A percentile compares a stretch with the other conserved stretches of the same genome.
phyloP scores from a whole-genome alignment of 2,888 invertebrate genomes.

The Luffia ferchaultella region DNA sequence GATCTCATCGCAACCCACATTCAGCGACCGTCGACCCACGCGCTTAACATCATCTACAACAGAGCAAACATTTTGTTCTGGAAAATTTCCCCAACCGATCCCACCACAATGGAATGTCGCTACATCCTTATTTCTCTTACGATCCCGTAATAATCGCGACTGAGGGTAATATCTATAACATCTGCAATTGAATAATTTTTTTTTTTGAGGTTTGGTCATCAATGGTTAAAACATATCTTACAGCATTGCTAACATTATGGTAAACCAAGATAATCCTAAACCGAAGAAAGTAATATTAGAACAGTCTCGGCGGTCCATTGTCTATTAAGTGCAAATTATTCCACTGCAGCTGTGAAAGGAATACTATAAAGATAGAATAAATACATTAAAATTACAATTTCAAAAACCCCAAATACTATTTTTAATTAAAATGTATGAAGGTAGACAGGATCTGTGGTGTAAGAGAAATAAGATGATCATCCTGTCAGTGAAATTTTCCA shows the following conservation, averaged over 20 bases:
- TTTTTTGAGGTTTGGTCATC: constrained; percentile 45
- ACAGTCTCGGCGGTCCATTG: constrained; percentile 1
- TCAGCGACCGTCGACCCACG: constrained; percentile 40
- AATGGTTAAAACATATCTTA: constrained; percentile 66
- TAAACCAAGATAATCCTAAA: constrained; percentile 40
- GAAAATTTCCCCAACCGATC: constrained; percentile 52
- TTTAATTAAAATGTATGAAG: constrained; percentile 1
- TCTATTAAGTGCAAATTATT: constrained; percentile 27
- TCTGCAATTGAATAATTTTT: constrained; percentile 60
- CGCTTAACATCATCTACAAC: neutral
- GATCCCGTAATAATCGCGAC: constrained; percentile 25
- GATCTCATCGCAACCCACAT: constrained; percentile 65
- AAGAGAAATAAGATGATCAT: constrained; percentile 57
- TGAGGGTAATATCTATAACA: constrained; percentile 21
- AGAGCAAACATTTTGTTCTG: constrained; percentile 26
- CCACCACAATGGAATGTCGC: constrained; percentile 17
- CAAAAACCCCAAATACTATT: neutral
- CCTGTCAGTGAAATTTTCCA: constrained; percentile 59
- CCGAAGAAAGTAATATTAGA: constrained; percentile 30
- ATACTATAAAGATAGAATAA: constrained; percentile 49
- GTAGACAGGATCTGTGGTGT: constrained; percentile 32
- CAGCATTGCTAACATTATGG: constrained; percentile 41
- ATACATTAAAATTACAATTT: neutral
- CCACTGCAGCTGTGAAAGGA: constrained; percentile 61
- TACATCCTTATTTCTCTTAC: constrained; percentile 56